Percentiles rank a stretch among this genome's conserved stretches.
These are phyloP conservation scores for Chondrilla cf. caribensis DNA, from an alignment of 37 sponge, comb jelly and placozoan genomes.

Conservation along the genomic window DNA sequence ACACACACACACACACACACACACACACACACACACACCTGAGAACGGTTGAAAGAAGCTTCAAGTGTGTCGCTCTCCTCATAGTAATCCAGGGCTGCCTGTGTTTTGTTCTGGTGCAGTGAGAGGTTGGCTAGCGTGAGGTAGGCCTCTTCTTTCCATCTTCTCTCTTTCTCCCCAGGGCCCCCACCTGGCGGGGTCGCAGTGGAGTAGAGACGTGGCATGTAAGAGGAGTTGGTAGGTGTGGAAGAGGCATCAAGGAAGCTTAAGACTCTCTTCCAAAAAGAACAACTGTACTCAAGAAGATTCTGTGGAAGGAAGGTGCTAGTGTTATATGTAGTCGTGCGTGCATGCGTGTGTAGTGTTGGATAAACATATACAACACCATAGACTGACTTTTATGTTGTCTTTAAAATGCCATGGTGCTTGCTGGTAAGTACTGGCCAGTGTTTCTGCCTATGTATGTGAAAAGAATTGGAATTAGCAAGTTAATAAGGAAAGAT, in stretches of 20 bases:
- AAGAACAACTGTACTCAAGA: conserved; percentile 17
- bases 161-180: too few species aligned
- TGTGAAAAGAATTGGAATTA: too few species aligned
- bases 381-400: background rate
- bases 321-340: background rate
- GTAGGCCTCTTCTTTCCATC: background rate
- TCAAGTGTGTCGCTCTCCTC: conserved; percentile 52
- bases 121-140: conserved; percentile 51
- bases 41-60: conserved; percentile 62
- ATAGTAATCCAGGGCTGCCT: conserved; percentile 48
- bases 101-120: conserved; percentile 37
- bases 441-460: background rate
- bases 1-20: background rate
- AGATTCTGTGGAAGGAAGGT: background rate
- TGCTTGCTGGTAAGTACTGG: background rate
- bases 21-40: conserved; percentile 38
- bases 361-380: background rate
- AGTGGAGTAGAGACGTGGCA: background rate
- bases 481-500: too few species aligned
- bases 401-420: conserved; percentile 18
- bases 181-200: background rate
- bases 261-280: conserved; percentile 6
- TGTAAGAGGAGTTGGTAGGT: too few species aligned
- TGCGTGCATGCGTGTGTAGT: background rate
- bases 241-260: background rate